phyloP scores from a whole-genome alignment of 2,888 invertebrate species.

The Heliconius sara region DNA sequence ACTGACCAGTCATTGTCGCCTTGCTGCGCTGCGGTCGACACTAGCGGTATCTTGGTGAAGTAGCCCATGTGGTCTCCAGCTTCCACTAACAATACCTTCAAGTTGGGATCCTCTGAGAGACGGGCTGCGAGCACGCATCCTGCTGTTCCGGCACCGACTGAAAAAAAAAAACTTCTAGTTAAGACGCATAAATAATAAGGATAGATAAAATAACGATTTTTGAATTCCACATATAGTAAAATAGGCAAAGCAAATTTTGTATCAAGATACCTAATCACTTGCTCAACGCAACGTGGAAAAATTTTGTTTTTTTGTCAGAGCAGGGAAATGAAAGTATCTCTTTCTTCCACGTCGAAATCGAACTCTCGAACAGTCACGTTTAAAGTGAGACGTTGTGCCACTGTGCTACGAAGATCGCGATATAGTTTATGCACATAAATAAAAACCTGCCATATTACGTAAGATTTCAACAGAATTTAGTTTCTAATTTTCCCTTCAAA shows the following conservation, averaged over 20 bases:
- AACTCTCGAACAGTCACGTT: background rate
- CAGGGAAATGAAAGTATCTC: background rate
- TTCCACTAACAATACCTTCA: slow-evolving; percentile 86
- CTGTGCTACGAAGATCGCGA: too few species aligned
- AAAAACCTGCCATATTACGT: background rate
- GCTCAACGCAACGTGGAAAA: background rate
- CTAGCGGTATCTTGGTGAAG: slow-evolving; percentile 86
- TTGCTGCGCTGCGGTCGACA: slow-evolving; percentile 87
- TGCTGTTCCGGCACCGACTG: slow-evolving; percentile 90
- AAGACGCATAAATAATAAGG: background rate
- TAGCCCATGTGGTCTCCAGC: slow-evolving; percentile 88
- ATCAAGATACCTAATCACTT: too few species aligned
- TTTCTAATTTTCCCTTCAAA: background rate
- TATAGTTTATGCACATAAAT: background rate
- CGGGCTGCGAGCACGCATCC: slow-evolving; percentile 88
- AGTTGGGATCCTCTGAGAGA: slow-evolving; percentile 83
- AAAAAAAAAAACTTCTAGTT: background rate
- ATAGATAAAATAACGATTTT: too few species aligned
- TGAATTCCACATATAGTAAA: too few species aligned
- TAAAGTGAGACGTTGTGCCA: background rate
- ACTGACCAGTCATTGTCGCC: slow-evolving; percentile 88
- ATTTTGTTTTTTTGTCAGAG: background rate
- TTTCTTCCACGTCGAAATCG: background rate
- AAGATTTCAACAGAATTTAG: background rate
- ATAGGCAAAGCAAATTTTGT: too few species aligned